Percentiles rank a stretch among this genome's conserved stretches.
These are phyloP conservation scores for Drosophila niveifrons DNA, from an alignment of 2,888 invertebrate genomes.

Conservation along the genomic window DNA sequence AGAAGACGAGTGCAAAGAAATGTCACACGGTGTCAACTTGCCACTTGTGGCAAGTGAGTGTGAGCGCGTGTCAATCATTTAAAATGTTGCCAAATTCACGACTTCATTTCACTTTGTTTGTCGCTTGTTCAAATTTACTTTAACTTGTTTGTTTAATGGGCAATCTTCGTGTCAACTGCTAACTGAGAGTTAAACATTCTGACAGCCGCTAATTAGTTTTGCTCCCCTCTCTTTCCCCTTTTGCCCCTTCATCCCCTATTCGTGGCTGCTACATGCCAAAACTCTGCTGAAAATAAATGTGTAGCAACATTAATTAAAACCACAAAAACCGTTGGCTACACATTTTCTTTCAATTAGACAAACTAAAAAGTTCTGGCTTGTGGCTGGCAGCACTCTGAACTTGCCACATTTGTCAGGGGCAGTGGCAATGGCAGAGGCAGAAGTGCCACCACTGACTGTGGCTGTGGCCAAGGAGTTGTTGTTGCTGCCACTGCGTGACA, in stretches of 20 bases:
- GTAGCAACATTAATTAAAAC: conserved; percentile 55
- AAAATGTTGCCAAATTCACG: conserved; percentile 20
- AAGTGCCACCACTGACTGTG: not conserved
- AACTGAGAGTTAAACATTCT: conserved; percentile 31
- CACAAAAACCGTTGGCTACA: conserved; percentile 44
- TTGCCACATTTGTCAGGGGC: conserved; percentile 24
- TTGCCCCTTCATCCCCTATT: not conserved
- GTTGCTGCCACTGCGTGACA: not conserved
- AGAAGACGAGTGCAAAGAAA: conserved; percentile 21
- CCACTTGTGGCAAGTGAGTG: conserved; percentile 29
- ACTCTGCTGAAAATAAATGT: conserved; percentile 3
- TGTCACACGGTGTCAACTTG: conserved; percentile 23
- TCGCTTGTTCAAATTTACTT: not conserved
- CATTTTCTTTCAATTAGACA: conserved; percentile 71
- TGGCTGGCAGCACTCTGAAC: conserved; percentile 7
- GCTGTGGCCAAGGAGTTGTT: conserved; percentile 1
- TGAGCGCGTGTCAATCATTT: conserved; percentile 29
- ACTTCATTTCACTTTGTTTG: not conserved
- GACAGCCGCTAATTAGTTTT: conserved; percentile 67
- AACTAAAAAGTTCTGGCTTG: conserved; percentile 27
- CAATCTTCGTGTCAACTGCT: conserved; percentile 41
- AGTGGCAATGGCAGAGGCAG: conserved; percentile 9
- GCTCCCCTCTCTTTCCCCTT: not conserved
- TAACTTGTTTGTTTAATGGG: conserved; percentile 32
- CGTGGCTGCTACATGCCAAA: not conserved